Percentiles rank a stretch among this genome's conserved stretches.
These are phyloP conservation scores for Phorcus lineatus DNA, from an alignment of 2,888 invertebrate species.

Conservation along the genomic window DNA sequence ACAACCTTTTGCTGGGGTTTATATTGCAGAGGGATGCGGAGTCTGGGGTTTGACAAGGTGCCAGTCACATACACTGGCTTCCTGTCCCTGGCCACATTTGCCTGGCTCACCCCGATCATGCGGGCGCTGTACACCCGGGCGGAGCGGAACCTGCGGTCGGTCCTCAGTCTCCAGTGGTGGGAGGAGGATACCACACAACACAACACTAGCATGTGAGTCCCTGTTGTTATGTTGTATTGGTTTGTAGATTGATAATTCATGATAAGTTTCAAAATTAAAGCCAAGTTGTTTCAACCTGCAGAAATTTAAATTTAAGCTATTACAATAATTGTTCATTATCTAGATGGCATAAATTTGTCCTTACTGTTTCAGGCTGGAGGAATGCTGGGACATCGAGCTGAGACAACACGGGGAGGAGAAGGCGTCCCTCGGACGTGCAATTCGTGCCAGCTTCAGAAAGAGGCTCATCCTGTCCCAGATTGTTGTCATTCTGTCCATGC, in stretches of 20 bases:
- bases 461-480: constrained; percentile 76
- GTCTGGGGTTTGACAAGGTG: constrained; percentile 33
- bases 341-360: not conserved
- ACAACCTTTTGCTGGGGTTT: no score
- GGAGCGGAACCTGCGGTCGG: constrained; percentile 75
- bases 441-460: constrained; percentile 77
- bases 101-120: constrained; percentile 79
- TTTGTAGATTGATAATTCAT: no score
- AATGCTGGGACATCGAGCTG: constrained; percentile 78
- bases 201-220: constrained; percentile 10
- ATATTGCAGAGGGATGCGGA: not conserved
- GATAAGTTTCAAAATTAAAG: no score
- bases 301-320: no score
- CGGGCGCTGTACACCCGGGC: constrained; percentile 77
- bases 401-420: constrained; percentile 75
- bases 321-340: no score
- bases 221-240: no score
- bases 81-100: constrained; percentile 78
- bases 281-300: no score
- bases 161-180: constrained; percentile 76
- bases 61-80: constrained; percentile 78
- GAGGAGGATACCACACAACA: constrained; percentile 76
- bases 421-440: constrained; percentile 77
- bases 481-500: constrained; percentile 75
- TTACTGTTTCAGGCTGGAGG: constrained; percentile 75